phyloP scores from a whole-genome alignment of 2,113 vertebrate genomes.

The Herpetotheres cachinnans region DNA sequence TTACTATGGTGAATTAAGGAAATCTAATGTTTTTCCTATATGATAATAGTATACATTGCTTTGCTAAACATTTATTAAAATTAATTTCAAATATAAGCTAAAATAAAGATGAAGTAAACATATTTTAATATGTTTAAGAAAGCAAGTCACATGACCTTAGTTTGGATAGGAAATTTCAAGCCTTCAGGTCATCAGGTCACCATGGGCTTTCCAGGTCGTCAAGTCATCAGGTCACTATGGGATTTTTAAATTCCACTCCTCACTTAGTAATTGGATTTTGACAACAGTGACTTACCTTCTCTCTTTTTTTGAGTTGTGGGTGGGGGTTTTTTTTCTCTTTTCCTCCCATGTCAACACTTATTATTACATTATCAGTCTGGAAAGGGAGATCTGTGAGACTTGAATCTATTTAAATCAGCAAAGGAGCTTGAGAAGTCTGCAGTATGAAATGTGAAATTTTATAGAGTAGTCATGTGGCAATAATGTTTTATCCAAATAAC shows the following conservation, averaged over 20 bases:
- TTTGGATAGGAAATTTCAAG: not conserved
- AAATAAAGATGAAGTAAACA: not conserved
- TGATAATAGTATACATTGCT: not conserved
- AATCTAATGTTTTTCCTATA: not conserved
- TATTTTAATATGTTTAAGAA: not conserved
- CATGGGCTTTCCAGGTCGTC: not conserved
- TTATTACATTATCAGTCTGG: not conserved
- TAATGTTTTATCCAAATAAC: not conserved
- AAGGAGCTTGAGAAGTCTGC: not conserved
- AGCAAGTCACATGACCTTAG: not conserved
- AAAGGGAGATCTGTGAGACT: not conserved
- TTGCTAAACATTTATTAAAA: not conserved
- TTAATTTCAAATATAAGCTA: not conserved
- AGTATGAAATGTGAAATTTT: not conserved
- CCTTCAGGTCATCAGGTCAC: not conserved
- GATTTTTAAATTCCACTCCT: conserved; percentile 23
- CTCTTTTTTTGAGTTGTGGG: not conserved
- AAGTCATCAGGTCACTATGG: not conserved
- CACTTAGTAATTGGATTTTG: not conserved
- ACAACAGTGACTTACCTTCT: not conserved
- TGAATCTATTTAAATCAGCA: not conserved
- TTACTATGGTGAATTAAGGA: not conserved
- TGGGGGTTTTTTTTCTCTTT: not conserved
- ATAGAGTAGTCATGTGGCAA: not conserved
- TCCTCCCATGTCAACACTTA: not conserved